Conservation (phyloP, 2,888 invertebrate species). For the Philopedon plagiatum region DNA sequence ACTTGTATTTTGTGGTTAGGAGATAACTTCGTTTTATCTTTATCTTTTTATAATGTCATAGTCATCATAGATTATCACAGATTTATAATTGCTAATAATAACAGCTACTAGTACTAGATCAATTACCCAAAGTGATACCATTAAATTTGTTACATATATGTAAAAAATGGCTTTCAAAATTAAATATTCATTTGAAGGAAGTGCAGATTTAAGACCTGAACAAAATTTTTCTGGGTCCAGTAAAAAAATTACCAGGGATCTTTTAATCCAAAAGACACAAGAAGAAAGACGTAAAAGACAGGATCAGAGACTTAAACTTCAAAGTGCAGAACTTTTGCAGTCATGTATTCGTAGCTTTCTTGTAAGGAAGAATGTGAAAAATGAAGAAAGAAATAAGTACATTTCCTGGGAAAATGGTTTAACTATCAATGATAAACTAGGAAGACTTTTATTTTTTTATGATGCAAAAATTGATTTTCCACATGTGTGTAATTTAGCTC, state of each 20-base stretch:
- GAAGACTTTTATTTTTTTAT: constrained; percentile 85
- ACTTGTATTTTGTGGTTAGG: too few species aligned
- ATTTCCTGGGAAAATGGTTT: constrained; percentile 72
- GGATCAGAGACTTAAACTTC: constrained; percentile 81
- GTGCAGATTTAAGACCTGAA: constrained; percentile 87
- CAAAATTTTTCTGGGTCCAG: constrained; percentile 94
- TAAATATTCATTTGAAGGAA: constrained; percentile 88
- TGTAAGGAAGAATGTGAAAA: constrained; percentile 77
- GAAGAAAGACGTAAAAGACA: constrained; percentile 90
- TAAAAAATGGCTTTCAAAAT: constrained; percentile 67
- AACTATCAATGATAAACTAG: constrained; percentile 73
- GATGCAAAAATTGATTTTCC: constrained; percentile 77
- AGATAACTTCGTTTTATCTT: too few species aligned
- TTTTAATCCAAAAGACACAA: constrained; percentile 85
- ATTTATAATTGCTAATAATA: too few species aligned
- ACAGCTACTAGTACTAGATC: too few species aligned
- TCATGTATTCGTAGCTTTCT: constrained; percentile 85
- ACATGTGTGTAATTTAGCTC: constrained; percentile 68
- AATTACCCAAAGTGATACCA: too few species aligned
- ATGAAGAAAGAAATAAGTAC: constrained; percentile 78
- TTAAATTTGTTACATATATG: too few species aligned
- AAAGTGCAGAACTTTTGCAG: constrained; percentile 87
- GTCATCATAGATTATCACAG: too few species aligned
- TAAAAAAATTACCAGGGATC: constrained; percentile 78
- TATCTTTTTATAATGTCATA: too few species aligned